Evolutionary conservation across 2,888 invertebrate species (phyloP), one percentile per base, ranked within the genome.

Genomic region (Chymomyza procnemis): DNA sequence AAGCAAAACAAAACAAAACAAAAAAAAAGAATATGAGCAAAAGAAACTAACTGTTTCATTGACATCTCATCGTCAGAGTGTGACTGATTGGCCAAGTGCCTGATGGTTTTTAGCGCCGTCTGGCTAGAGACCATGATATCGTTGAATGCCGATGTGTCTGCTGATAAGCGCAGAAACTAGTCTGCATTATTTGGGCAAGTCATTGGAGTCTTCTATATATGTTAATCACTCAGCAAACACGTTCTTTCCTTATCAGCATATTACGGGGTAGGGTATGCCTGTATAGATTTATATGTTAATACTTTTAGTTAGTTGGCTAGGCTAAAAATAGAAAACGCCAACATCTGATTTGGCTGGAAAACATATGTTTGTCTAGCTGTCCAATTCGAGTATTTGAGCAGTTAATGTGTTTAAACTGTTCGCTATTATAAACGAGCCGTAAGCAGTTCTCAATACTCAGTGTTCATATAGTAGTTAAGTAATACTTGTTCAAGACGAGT

Each of bases 31-130:
- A 52, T n/a, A n/a, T n/a, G n/a, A n/a, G n/a, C n/a, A n/a, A 16
- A 18, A 18, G 52, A 52, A 52, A 63, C 65, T 61, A 68, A 71
- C 64, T 68, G 76, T 75, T 76, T 71, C 76, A 76, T 74, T 76
- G 76, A 74, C 71, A 76, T 69, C 74, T 71, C 71, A 76, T 69
- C 74, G 54, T 21, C 22, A 1, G 54, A 54, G 19, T 18, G 54
- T 21, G 22, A 18, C 54, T 21, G 54, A 18, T 21, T 21, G 54
- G 54, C 54, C 21, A 54, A 21, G 19, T 54, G 19, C 9, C 16
- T 12, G 48, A 16, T 50, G 48, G 48, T 18, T 12, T 18, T 54
- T 18, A 21, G 19, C 50, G 19, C 21, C 21, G 54, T 21, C 54
- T 8, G 19, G 54, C 18, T 54, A 26, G 3, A 26, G 26, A 50